phyloP scores from a whole-genome alignment of 2,113 vertebrate species.

The Catharus bicknelli region DNA sequence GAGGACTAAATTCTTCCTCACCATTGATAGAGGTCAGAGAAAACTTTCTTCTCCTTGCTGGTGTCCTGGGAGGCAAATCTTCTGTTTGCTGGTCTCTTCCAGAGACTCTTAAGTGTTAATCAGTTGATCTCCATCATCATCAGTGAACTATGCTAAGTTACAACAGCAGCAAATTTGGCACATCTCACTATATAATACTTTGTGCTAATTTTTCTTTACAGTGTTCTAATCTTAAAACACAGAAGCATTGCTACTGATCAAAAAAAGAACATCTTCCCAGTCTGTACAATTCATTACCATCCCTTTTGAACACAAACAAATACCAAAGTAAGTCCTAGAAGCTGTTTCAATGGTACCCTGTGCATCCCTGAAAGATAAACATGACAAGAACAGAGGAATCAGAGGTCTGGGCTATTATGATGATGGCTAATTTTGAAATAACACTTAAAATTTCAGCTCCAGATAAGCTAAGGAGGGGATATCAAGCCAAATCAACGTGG shows the following conservation, averaged over 20 bases:
- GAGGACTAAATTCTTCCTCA: not conserved
- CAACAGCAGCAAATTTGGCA: not conserved
- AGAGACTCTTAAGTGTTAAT: not conserved
- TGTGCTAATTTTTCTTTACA: not conserved
- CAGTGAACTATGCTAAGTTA: not conserved
- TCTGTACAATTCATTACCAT: not conserved
- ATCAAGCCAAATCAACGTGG: slow-evolving; percentile 5
- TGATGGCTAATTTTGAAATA: not conserved
- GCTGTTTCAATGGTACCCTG: not conserved
- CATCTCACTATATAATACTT: not conserved
- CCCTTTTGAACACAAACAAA: not conserved
- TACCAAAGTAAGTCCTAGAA: not conserved
- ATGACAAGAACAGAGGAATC: not conserved
- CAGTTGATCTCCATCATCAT: not conserved
- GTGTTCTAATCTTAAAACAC: not conserved
- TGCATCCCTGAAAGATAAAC: not conserved
- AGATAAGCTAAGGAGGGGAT: not conserved
- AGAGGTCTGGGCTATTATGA: not conserved
- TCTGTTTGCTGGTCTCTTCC: not conserved
- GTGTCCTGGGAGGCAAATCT: not conserved
- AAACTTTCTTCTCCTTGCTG: not conserved
- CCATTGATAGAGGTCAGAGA: not conserved
- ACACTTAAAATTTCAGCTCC: not conserved
- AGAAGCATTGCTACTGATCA: not conserved
- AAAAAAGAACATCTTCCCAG: not conserved